Percentiles rank a stretch among this genome's conserved stretches.
These are phyloP conservation scores for Sebastes kiyomatsui DNA, from an alignment of 2,797 vertebrate genomes.

Conservation along the genomic window DNA sequence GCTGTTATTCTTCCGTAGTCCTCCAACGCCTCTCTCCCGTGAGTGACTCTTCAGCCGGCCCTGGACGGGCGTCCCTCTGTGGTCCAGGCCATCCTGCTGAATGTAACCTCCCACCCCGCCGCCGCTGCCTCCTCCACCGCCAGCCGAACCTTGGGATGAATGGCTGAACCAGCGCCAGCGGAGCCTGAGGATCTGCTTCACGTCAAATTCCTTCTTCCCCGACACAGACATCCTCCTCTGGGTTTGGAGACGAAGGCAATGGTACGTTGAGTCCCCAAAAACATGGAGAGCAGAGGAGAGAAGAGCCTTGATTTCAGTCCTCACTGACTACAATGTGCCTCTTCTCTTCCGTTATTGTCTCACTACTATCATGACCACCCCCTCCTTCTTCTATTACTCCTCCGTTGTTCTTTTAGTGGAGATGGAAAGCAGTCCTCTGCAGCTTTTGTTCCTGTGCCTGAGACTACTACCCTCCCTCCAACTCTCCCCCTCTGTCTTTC, in stretches of 20 bases:
- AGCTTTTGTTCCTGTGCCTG: conserved; percentile 82
- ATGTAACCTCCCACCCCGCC: conserved; percentile 82
- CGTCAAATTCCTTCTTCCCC: conserved; percentile 97
- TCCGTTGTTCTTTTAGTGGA: conserved; percentile 77
- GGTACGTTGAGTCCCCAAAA: conserved; percentile 74
- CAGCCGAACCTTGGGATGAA: conserved; percentile 89
- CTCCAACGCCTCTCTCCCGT: conserved; percentile 85
- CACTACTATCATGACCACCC: conserved; percentile 66
- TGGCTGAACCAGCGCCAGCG: conserved; percentile 99
- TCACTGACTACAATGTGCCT: conserved; percentile 65
- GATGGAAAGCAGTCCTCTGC: conserved; percentile 85
- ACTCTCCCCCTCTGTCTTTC: conserved; percentile 73
- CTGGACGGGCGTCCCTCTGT: conserved; percentile 90
- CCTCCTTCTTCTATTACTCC: conserved; percentile 66
- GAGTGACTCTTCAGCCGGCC: conserved; percentile 93
- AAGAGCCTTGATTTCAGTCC: conserved; percentile 72
- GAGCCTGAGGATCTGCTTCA: conserved; percentile 97
- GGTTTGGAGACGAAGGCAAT: conserved; percentile 74
- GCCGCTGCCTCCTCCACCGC: conserved; percentile 83
- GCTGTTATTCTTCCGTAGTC: conserved; percentile 90
- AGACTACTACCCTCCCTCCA: conserved; percentile 78
- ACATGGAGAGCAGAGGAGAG: conserved; percentile 74
- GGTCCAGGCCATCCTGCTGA: conserved; percentile 94
- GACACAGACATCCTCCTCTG: conserved; percentile 91
- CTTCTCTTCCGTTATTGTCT: conserved; percentile 73